Percentiles rank a stretch among this genome's conserved stretches.
phyloP scores from a whole-genome alignment of 1,140 invertebrate genomes.

The Panagrolaimus sp. region DNA sequence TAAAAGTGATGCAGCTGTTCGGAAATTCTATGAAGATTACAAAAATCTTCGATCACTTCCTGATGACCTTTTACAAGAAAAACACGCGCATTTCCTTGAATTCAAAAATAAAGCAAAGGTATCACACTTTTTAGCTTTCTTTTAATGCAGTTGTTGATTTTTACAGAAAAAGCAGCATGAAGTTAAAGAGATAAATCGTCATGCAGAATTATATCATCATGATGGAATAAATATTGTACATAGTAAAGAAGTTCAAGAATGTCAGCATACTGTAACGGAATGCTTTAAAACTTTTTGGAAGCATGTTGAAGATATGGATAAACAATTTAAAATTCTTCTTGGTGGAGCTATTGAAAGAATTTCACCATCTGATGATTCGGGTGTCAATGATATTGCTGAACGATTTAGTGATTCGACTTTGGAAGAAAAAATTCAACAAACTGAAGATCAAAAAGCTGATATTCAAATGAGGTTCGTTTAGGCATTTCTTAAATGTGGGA shows the following conservation, averaged over 20 bases:
- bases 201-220: neutral
- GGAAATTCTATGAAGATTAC: neutral
- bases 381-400: neutral
- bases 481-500: too few relatives aligned
- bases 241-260: neutral
- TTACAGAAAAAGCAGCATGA: neutral
- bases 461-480: neutral
- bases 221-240: neutral
- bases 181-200: neutral
- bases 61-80: neutral
- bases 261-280: neutral
- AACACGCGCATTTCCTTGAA: neutral
- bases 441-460: neutral
- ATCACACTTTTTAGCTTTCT: neutral
- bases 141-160: neutral
- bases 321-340: neutral
- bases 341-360: neutral
- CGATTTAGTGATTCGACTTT: neutral
- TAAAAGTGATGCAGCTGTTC: neutral
- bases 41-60: neutral
- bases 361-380: neutral
- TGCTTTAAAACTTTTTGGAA: neutral
- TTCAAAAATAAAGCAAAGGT: neutral
- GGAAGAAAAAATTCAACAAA: conserved; percentile 14
- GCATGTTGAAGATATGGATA: neutral